Percentiles rank a stretch among this genome's conserved stretches.
phyloP scores from a whole-genome alignment of 2,797 vertebrate genomes.

The Nasua narica region DNA sequence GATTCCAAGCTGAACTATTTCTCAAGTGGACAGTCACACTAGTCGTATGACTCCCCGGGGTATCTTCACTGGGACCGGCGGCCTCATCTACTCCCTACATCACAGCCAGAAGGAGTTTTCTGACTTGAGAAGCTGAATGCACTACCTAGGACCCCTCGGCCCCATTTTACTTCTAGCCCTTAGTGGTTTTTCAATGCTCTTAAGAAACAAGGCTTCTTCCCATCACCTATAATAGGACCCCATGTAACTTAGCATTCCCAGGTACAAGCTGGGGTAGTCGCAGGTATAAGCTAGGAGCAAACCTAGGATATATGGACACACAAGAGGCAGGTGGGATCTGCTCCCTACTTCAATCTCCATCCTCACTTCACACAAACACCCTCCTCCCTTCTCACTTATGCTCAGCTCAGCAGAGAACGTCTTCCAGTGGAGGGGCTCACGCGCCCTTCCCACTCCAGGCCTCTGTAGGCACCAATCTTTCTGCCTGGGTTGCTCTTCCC shows the following conservation, averaged over 20 bases:
- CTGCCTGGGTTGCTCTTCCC: neutral
- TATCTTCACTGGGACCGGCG: neutral
- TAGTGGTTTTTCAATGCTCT: neutral
- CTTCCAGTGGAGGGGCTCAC: neutral
- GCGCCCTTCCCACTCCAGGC: fast-evolving
- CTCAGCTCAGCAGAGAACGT: neutral
- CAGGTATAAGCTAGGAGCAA: neutral
- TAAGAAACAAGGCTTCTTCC: neutral
- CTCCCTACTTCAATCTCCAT: neutral
- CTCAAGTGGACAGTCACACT: fast-evolving
- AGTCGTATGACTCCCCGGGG: neutral
- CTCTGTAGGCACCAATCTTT: neutral
- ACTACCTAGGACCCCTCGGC: neutral
- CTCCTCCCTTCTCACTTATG: fast-evolving
- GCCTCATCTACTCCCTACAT: neutral
- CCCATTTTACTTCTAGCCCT: neutral
- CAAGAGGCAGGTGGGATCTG: neutral
- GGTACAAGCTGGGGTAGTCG: neutral
- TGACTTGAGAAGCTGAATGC: fast-evolving
- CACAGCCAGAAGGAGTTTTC: neutral
- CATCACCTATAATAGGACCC: neutral
- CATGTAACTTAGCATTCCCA: neutral
- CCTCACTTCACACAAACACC: neutral
- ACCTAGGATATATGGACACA: neutral
- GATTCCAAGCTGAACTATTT: neutral